A percentile compares a stretch with the other conserved stretches of the same genome.
phyloP scores from a whole-genome alignment of 2,113 vertebrate genomes.

The Ciconia stormi region DNA sequence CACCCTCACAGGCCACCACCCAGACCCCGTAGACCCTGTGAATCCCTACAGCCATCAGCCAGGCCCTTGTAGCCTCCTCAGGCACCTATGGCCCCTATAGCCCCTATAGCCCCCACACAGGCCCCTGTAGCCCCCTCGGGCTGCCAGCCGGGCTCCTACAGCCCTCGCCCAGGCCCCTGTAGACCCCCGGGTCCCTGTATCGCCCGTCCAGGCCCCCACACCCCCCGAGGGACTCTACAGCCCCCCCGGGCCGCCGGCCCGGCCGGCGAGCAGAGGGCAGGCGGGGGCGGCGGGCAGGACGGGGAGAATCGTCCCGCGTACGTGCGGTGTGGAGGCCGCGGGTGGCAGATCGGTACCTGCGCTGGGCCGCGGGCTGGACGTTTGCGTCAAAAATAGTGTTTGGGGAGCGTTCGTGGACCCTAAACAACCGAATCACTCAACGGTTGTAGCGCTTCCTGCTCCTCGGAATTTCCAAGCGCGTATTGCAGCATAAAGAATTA shows the following conservation, averaged over 20 bases:
- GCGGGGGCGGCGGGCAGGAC: fast-evolving
- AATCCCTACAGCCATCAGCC: no score
- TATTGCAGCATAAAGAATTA: background rate
- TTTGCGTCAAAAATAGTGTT: fast-evolving
- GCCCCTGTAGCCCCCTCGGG: background rate
- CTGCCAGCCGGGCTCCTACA: no score
- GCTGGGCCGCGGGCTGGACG: background rate
- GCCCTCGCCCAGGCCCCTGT: no score
- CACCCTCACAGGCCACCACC: background rate
- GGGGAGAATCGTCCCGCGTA: no score
- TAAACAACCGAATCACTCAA: fast-evolving
- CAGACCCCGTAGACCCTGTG: background rate
- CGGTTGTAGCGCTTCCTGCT: background rate
- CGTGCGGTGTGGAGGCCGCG: fast-evolving
- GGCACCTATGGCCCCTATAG: background rate
- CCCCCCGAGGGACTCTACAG: no score
- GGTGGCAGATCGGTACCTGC: fast-evolving
- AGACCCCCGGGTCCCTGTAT: no score
- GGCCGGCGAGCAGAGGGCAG: background rate
- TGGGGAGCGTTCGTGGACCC: background rate
- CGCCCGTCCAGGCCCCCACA: no score
- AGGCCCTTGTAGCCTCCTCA: no score
- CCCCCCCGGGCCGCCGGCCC: background rate
- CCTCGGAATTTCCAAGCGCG: background rate
- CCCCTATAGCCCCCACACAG: background rate